Evolutionary conservation across 2,113 vertebrate genomes (phyloP).

Genomic region (Albula goreensis): DNA sequence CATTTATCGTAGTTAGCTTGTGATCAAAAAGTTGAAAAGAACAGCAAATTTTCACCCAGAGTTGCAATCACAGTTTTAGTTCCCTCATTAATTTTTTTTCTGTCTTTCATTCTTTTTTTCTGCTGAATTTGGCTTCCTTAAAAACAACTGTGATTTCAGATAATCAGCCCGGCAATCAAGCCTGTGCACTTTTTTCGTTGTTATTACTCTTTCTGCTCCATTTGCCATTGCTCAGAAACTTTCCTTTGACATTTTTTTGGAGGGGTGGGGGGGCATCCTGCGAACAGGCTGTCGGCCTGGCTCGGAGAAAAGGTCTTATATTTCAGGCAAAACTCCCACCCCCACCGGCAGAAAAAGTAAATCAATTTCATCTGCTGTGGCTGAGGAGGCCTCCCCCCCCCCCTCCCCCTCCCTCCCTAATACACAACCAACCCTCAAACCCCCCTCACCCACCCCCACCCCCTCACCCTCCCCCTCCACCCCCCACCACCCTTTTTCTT

Average conservation of each 20-base stretch:
- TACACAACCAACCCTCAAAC: slow-evolving; percentile 7
- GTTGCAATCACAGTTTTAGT: background rate
- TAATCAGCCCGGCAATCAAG: slow-evolving; percentile 44
- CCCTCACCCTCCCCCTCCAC: background rate
- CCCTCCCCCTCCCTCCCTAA: too few relatives aligned
- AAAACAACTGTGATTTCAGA: slow-evolving; percentile 31
- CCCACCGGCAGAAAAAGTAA: slow-evolving; percentile 53
- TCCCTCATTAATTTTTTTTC: background rate
- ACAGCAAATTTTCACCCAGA: background rate
- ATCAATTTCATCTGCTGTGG: slow-evolving; percentile 66
- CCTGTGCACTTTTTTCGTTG: slow-evolving; percentile 20
- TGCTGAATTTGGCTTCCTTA: slow-evolving; percentile 30
- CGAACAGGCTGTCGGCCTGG: slow-evolving; percentile 47
- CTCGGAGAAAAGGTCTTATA: slow-evolving; percentile 36
- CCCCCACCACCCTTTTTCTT: slow-evolving; percentile 46
- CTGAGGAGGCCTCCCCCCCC: background rate
- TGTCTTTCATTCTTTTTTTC: background rate
- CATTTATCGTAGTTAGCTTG: background rate
- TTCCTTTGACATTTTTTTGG: slow-evolving; percentile 47
- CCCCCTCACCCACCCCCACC: slow-evolving; percentile 7
- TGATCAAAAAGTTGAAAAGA: background rate
- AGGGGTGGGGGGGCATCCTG: slow-evolving; percentile 43
- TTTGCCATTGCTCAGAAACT: slow-evolving; percentile 19
- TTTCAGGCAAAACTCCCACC: slow-evolving; percentile 48
- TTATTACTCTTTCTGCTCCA: slow-evolving; percentile 37